Base-by-base conservation (phyloP, 2,888 invertebrate species). In the Stenchaetothrips biformis region DNA sequence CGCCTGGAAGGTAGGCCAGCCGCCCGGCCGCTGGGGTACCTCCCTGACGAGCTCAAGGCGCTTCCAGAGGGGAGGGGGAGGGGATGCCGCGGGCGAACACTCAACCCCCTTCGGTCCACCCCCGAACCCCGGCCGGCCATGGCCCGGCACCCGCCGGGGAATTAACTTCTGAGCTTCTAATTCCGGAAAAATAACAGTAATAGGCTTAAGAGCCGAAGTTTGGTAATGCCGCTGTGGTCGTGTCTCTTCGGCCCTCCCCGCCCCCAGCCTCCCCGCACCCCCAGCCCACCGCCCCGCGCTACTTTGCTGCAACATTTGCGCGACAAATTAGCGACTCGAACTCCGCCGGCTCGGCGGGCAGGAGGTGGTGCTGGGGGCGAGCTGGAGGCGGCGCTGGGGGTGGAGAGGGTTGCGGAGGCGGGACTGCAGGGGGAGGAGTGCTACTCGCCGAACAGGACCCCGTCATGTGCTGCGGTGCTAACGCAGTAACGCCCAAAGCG, bases 171-270 rank as follows among this genome's bases (percentile, higher is more conserved):
- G 25, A 74, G 67, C 67, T 74, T 74, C 67, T 74, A 74, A 74
- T 74, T 74, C 67, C 25, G 67, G 67, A 74, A 74, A 74, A 74
- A 74, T 74, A 74, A 74, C 67, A 74, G 67, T 74, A 74, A 74
- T 74, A 74, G 67, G 67, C 67, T 74, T 74, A 74, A 74, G 67
- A 25, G 67, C 25, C 67, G 67, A 74, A 74, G 67, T 74, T 74
- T 74, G 9, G 67, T 21, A 74, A 74, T 74, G 67, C 25, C 67
- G 67, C 21, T 8, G 67, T 25, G 8, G 25, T 21, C 67, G 18
- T 25, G 21, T 25, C 21, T 11, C 21, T 21, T 21, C 21, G n/a
- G 9, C 67, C 21, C 67, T n/a, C 67, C 18, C 67, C 21, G 6
- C 21, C 67, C 21, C 67, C 25, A 21, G 25, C 67, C 67, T n/a